These are phyloP conservation scores for Lota lota DNA, from an alignment of 2,113 vertebrate species.

Conservation along the genomic window DNA sequence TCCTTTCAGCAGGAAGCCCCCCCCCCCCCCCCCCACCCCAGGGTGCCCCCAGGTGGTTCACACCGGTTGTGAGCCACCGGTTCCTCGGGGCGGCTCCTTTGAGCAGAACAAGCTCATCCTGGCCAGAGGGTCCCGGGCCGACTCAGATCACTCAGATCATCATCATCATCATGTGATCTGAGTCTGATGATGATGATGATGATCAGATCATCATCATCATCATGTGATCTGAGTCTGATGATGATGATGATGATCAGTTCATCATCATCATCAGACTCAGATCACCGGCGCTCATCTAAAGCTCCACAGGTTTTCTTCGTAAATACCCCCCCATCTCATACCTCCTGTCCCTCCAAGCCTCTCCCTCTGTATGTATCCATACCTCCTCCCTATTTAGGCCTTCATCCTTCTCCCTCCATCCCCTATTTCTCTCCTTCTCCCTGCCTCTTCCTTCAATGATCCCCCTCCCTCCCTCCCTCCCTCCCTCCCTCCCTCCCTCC, in stretches of 20 bases:
- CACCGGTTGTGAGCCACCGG: not conserved
- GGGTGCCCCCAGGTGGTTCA: conserved; percentile 37
- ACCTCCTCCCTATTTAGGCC: not conserved
- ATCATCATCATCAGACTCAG: too few relatives aligned
- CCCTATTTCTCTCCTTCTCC: too few relatives aligned
- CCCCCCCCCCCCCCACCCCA: conserved; percentile 40
- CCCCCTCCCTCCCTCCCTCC: not conserved
- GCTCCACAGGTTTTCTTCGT: conserved; percentile 11
- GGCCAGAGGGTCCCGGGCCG: too few relatives aligned
- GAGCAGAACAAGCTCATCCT: conserved; percentile 8
- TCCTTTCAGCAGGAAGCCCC: conserved; percentile 35
- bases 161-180: too few relatives aligned
- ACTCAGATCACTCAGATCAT: too few relatives aligned
- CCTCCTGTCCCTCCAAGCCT: not conserved
- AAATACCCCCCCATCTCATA: conserved; percentile 1
- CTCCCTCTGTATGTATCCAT: too few relatives aligned
- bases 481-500: not conserved
- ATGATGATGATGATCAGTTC: too few relatives aligned
- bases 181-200: too few relatives aligned
- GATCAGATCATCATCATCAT: too few relatives aligned
- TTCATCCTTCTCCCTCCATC: not conserved
- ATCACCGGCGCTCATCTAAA: conserved; percentile 5
- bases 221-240: too few relatives aligned
- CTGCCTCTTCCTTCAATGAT: too few relatives aligned
- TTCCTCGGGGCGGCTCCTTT: too few relatives aligned